phyloP scores from a whole-genome alignment of 2,797 vertebrate species.

The Coregonus sp. region DNA sequence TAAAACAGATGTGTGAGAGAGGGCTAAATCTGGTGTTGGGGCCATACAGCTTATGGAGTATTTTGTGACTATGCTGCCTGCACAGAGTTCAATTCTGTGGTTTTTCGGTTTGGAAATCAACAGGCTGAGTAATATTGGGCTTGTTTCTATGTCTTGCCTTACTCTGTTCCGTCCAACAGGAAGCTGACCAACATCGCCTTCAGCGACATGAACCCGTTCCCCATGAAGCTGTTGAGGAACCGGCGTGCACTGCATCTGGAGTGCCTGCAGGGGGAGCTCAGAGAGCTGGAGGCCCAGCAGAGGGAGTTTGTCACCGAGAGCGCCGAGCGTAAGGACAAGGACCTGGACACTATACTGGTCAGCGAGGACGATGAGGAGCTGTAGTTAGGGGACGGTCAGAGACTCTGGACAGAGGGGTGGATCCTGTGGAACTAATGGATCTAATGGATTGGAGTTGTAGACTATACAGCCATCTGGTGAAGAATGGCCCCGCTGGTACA shows the following conservation, averaged over 20 bases:
- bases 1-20: no score
- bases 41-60: not conserved
- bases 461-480: no score
- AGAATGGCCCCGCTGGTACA: not conserved
- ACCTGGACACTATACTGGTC: conserved; percentile 55
- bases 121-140: not conserved
- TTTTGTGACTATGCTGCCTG: not conserved
- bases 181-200: conserved; percentile 88
- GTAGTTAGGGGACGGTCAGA: conserved; percentile 25
- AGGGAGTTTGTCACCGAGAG: conserved; percentile 76
- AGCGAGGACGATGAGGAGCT: conserved; percentile 88
- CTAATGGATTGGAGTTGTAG: no score
- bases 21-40: no score
- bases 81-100: not conserved
- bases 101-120: not conserved
- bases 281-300: conserved; percentile 83
- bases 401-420: not conserved
- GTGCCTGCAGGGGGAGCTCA: conserved; percentile 82
- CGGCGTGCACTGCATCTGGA: conserved; percentile 80
- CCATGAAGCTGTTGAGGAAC: conserved; percentile 81
- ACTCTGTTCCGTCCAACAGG: conserved; percentile 60
- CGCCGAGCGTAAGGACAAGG: conserved; percentile 59
- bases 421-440: no score
- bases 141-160: not conserved
- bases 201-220: conserved; percentile 90